A percentile compares a stretch with the other conserved stretches of the same genome.
phyloP scores from a whole-genome alignment of 2,113 vertebrate species.

The Cyprinodon tularosa region DNA sequence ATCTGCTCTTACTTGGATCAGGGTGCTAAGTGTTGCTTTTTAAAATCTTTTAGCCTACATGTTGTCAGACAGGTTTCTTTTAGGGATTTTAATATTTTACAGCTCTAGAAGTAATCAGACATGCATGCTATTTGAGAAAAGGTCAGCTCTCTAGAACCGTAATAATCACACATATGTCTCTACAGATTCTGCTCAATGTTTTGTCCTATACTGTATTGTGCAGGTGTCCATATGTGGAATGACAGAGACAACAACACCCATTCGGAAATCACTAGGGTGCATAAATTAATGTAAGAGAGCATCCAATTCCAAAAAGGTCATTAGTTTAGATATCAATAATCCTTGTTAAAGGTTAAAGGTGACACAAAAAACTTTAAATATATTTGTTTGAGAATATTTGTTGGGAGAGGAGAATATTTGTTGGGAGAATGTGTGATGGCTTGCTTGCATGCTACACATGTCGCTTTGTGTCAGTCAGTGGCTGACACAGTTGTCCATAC shows the following conservation, averaged over 20 bases:
- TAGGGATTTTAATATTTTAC: not conserved
- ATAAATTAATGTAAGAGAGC: too few species aligned
- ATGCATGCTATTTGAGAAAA: not conserved
- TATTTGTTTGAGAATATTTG: too few species aligned
- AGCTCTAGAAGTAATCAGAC: not conserved
- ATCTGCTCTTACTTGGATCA: too few species aligned
- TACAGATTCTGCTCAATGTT: not conserved
- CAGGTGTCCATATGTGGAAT: not conserved
- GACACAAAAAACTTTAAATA: not conserved
- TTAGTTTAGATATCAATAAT: too few species aligned
- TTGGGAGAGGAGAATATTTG: not conserved
- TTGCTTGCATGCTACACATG: constrained; percentile 33
- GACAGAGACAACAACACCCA: not conserved
- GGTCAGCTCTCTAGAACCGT: not conserved
- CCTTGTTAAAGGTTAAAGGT: too few species aligned
- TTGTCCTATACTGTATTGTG: not conserved
- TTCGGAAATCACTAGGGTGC: too few species aligned
- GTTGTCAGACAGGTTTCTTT: not conserved
- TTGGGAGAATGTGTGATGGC: too few species aligned
- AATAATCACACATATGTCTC: not conserved
- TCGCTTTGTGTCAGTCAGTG: constrained; percentile 52
- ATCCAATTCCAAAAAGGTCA: too few species aligned
- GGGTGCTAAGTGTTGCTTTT: too few species aligned
- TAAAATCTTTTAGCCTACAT: not conserved
- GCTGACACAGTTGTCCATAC: constrained; percentile 61